These are phyloP conservation scores for Microcebus tavaratra DNA, from an alignment of 2,113 vertebrate species.

Conservation along the genomic window DNA sequence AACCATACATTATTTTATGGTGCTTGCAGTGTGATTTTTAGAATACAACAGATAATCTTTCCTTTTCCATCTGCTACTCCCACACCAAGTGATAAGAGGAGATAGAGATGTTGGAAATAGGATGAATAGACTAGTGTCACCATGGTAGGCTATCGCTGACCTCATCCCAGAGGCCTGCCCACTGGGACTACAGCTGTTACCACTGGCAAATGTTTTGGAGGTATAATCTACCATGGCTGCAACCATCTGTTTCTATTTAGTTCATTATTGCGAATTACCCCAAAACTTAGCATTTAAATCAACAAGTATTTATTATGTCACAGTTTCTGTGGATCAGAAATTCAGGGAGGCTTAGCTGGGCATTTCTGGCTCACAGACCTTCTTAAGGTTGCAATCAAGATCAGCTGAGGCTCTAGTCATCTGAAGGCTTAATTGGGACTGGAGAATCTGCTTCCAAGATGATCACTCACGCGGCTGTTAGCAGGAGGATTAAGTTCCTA, in stretches of 20 bases:
- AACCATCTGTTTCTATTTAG: not conserved
- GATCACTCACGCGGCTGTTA: not conserved
- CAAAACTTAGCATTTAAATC: not conserved
- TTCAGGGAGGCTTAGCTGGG: not conserved
- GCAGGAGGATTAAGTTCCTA: not conserved
- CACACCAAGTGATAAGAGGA: not conserved
- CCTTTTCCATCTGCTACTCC: not conserved
- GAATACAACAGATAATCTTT: not conserved
- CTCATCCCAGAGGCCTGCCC: not conserved
- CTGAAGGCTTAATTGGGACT: not conserved
- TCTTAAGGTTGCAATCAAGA: not conserved
- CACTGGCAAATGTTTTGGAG: not conserved
- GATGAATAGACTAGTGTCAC: not conserved
- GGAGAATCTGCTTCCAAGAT: not conserved
- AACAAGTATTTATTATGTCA: not conserved
- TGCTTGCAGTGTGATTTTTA: not conserved
- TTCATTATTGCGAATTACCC: not conserved
- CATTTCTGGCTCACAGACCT: not conserved
- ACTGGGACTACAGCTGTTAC: not conserved
- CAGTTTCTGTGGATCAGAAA: not conserved
- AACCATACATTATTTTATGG: not conserved
- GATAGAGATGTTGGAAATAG: not conserved
- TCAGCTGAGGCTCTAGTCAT: not conserved
- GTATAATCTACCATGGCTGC: not conserved
- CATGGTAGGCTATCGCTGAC: not conserved